These are phyloP conservation scores for Allacma fusca DNA, from an alignment of 2,888 invertebrate genomes.

Conservation along the genomic window DNA sequence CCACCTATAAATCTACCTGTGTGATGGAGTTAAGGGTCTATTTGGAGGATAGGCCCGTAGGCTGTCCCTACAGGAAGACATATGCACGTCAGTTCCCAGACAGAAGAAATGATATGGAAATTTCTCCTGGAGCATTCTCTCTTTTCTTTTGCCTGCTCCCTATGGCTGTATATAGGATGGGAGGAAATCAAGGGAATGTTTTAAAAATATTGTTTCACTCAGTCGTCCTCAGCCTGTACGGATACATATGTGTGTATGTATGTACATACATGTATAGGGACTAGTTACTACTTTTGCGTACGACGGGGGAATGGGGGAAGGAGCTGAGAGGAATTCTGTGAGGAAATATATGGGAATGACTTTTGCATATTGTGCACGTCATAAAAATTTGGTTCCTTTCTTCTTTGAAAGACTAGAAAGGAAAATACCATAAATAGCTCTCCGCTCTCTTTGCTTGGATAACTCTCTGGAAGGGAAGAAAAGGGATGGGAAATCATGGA, in stretches of 20 bases:
- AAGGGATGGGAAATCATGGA: constrained; percentile 31
- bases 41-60: too few relatives aligned
- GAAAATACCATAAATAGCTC: constrained; percentile 12
- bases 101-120: constrained; percentile 4
- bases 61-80: too few relatives aligned
- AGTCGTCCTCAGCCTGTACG: neutral
- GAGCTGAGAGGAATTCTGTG: neutral
- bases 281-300: too few relatives aligned
- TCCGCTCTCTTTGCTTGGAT: constrained; percentile 12
- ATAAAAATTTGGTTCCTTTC: constrained; percentile 7
- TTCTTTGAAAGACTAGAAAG: constrained; percentile 1
- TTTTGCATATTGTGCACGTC: constrained; percentile 12
- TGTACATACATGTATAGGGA: too few relatives aligned
- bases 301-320: too few relatives aligned
- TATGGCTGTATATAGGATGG: neutral
- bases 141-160: neutral
- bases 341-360: constrained; percentile 9
- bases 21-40: too few relatives aligned
- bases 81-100: too few relatives aligned
- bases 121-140: neutral
- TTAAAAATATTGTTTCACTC: neutral
- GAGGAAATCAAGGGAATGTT: neutral
- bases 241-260: too few relatives aligned
- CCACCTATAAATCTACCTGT: too few relatives aligned
- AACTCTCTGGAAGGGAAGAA: constrained; percentile 15